These are phyloP conservation scores for Uromys caudimaculatus DNA, from an alignment of 2,797 vertebrate species.

Conservation along the genomic window DNA sequence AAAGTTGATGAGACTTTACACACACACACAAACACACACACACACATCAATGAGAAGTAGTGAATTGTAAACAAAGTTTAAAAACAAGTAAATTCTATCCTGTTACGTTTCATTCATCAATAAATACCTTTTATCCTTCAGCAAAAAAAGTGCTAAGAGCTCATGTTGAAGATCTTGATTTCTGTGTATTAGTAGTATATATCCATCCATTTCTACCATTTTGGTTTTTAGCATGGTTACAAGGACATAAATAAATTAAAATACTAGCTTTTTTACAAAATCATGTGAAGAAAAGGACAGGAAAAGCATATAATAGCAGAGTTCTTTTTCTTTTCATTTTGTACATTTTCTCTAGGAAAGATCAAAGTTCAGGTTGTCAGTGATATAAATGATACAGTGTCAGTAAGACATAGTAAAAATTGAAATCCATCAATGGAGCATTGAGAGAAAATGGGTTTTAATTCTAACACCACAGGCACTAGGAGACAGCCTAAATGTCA, in stretches of 20 bases:
- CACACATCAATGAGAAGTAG: background rate
- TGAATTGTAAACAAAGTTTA: background rate
- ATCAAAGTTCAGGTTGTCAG: conserved; percentile 34
- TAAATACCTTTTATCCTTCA: background rate
- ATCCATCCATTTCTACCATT: background rate
- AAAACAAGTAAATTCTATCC: background rate
- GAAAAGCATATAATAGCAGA: background rate
- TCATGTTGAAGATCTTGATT: background rate
- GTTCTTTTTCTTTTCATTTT: conserved; percentile 5
- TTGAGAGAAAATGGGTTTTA: conserved; percentile 9
- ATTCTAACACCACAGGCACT: background rate
- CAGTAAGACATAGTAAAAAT: background rate
- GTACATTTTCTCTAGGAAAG: background rate
- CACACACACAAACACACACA: background rate
- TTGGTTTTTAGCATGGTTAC: background rate
- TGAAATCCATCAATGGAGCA: background rate
- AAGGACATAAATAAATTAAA: background rate
- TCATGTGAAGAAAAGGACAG: background rate
- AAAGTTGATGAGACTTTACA: background rate
- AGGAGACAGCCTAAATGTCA: background rate
- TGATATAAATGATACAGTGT: background rate
- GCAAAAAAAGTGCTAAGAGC: background rate
- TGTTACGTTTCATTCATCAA: background rate
- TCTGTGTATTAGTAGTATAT: background rate
- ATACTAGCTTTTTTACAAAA: background rate